Evolutionary conservation across 2,888 invertebrate genomes (phyloP).

Genomic region (Buathra laborator): DNA sequence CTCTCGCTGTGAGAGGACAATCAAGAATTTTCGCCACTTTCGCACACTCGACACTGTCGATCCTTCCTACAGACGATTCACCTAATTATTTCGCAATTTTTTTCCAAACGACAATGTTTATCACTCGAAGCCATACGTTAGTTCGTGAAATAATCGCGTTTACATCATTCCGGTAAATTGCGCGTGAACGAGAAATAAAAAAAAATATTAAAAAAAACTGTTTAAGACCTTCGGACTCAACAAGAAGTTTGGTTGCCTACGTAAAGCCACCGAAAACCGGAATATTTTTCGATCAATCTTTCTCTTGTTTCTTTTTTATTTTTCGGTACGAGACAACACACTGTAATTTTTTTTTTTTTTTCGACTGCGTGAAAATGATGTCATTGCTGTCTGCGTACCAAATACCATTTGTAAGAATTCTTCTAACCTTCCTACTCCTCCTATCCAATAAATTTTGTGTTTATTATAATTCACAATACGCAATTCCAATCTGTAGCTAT

Average conservation of each 20-base stretch:
- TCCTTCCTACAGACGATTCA: neutral
- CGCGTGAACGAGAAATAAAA: neutral
- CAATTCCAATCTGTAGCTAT: neutral
- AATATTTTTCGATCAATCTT: slow-evolving; percentile 6
- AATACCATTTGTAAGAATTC: neutral
- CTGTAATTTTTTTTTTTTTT: slow-evolving; percentile 3
- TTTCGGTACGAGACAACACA: neutral
- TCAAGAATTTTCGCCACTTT: neutral
- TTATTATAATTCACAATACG: neutral
- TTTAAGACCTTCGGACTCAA: slow-evolving; percentile 3
- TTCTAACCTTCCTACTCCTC: neutral
- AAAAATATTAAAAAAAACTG: neutral
- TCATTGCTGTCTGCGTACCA: neutral
- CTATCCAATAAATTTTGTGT: neutral
- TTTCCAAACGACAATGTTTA: neutral
- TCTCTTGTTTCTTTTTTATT: slow-evolving; percentile 13
- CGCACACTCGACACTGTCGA: neutral
- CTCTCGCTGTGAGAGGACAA: neutral
- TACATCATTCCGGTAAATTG: slow-evolving; percentile 13
- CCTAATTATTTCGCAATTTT: neutral
- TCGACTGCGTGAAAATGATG: neutral
- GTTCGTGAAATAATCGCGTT: neutral
- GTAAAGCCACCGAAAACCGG: neutral
- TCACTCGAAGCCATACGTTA: neutral
- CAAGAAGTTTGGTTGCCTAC: neutral